Percentiles rank a stretch among this genome's conserved stretches.
These are phyloP conservation scores for Idris sp. DNA, from an alignment of 1,140 invertebrate species.

Conservation along the genomic window DNA sequence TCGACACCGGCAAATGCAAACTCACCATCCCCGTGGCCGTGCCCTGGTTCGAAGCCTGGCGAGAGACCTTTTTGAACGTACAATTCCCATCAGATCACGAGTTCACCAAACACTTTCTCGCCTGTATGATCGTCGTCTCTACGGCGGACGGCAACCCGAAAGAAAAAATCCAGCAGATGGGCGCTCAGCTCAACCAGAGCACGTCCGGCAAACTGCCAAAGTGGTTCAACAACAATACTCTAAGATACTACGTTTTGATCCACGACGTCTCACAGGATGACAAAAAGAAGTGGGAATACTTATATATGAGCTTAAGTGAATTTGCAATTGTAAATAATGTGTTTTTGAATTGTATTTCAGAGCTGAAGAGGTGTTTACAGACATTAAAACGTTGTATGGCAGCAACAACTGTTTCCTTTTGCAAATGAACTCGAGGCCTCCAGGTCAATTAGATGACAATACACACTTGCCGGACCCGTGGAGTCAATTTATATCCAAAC, in stretches of 20 bases:
- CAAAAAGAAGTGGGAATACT: too few relatives aligned
- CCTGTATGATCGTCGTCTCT: constrained; percentile 92
- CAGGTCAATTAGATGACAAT: constrained; percentile 79
- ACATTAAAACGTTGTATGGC: constrained; percentile 91
- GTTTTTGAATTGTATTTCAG: constrained; percentile 80
- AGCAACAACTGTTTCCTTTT: constrained; percentile 91
- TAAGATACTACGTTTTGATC: constrained; percentile 93
- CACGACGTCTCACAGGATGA: constrained; percentile 88
- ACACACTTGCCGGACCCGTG: constrained; percentile 88
- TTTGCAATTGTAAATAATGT: not conserved
- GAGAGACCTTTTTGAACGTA: constrained; percentile 92
- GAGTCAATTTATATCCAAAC: constrained; percentile 86
- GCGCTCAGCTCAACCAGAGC: constrained; percentile 88
- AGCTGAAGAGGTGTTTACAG: constrained; percentile 89
- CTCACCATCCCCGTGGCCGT: constrained; percentile 86
- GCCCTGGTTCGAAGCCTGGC: constrained; percentile 98
- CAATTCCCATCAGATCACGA: constrained; percentile 96
- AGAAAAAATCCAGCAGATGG: constrained; percentile 86
- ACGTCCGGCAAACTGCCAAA: constrained; percentile 88
- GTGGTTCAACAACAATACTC: constrained; percentile 91
- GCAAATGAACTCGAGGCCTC: constrained; percentile 88
- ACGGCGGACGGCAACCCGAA: constrained; percentile 89
- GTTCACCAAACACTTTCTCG: constrained; percentile 95
- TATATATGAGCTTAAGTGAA: too few relatives aligned
- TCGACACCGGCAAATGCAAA: constrained; percentile 76